Percentiles rank a stretch among this genome's conserved stretches.
phyloP scores from a whole-genome alignment of 2,113 vertebrate genomes.

The Macroglossus sobrinus region DNA sequence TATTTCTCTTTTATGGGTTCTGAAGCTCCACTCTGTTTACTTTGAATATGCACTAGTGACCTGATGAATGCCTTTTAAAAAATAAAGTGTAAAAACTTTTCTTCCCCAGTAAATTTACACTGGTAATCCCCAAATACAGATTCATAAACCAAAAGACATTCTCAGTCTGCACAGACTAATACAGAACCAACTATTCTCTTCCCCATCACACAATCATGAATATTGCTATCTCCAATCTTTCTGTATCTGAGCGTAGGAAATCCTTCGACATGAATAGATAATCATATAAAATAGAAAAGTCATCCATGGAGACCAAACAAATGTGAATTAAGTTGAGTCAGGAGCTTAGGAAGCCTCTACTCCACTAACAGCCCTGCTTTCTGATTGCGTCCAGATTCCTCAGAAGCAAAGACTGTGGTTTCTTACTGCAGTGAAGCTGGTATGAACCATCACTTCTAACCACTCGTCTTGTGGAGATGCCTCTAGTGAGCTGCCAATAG shows the following conservation, averaged over 20 bases:
- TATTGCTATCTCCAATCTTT: background rate
- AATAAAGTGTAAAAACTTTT: background rate
- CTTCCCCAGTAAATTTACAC: background rate
- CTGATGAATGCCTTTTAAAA: background rate
- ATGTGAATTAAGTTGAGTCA: background rate
- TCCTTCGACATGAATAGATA: background rate
- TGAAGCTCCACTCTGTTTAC: background rate
- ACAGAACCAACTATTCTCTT: background rate
- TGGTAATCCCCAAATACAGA: background rate
- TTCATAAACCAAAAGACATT: background rate
- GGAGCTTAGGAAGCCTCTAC: background rate
- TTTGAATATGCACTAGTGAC: background rate
- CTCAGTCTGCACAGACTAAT: background rate
- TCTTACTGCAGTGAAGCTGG: accelerated
- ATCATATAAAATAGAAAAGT: background rate
- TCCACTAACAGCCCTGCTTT: background rate
- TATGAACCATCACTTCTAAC: background rate
- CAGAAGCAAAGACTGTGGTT: background rate
- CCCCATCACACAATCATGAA: background rate
- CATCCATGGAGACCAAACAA: background rate
- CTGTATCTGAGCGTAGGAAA: background rate
- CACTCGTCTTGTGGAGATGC: background rate
- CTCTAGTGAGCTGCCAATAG: background rate
- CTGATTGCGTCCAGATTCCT: background rate
- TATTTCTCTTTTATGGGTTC: background rate